Evolutionary conservation across 2,113 vertebrate genomes (phyloP).

Genomic region (Sylvia atricapilla): DNA sequence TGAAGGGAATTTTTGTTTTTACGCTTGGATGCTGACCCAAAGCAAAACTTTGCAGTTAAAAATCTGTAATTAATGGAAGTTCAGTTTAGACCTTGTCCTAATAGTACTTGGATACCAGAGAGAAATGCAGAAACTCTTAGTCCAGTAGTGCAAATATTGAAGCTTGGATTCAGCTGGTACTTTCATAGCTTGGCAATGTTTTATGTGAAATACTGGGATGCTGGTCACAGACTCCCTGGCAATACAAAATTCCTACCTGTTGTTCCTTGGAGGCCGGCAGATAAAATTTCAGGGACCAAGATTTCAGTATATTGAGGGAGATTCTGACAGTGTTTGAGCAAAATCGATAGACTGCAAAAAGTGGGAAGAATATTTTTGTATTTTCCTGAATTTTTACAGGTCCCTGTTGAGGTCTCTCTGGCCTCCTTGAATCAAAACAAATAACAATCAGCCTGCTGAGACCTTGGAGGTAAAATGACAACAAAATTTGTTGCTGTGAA

Average conservation of each 20-base stretch:
- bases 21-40: neutral
- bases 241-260: neutral
- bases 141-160: neutral
- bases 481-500: neutral
- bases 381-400: neutral
- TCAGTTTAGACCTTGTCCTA: neutral
- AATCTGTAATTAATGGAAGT: neutral
- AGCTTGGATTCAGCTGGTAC: neutral
- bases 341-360: neutral
- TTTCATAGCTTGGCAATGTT: neutral
- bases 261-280: neutral
- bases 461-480: neutral
- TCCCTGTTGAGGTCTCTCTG: neutral
- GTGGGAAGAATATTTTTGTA: neutral
- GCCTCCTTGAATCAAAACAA: neutral
- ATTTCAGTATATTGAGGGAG: neutral
- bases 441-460: neutral
- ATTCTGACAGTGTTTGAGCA: neutral
- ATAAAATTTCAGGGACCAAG: neutral
- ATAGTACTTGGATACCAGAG: neutral
- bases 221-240: neutral
- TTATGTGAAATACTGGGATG: neutral
- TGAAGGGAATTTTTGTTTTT: neutral
- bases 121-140: neutral
- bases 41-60: neutral